Percentiles rank a stretch among this genome's conserved stretches.
phyloP scores from a whole-genome alignment of 1,140 invertebrate species.

The Drosophila ficusphila region DNA sequence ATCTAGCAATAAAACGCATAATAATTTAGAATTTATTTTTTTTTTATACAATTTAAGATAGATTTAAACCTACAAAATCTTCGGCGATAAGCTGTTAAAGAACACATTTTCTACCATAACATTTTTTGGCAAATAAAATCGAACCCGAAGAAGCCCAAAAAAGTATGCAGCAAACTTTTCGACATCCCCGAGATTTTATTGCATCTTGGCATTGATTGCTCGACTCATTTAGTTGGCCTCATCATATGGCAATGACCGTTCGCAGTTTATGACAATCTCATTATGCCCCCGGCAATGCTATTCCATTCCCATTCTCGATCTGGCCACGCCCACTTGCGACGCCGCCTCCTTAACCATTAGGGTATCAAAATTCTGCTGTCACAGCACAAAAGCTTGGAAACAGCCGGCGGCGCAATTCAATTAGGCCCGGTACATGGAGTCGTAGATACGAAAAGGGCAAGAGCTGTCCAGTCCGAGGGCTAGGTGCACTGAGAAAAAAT shows the following conservation, averaged over 20 bases:
- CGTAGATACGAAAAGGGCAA: not conserved
- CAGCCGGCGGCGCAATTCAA: constrained; percentile 66
- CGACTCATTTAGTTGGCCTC: constrained; percentile 9
- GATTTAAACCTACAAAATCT: too few relatives aligned
- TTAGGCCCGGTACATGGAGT: constrained; percentile 49
- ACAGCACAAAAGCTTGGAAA: constrained; percentile 57
- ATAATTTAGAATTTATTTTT: too few relatives aligned
- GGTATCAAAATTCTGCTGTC: constrained; percentile 61
- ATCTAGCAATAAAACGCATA: too few relatives aligned
- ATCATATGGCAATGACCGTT: constrained; percentile 17
- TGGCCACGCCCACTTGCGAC: not conserved
- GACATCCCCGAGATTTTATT: constrained; percentile 2
- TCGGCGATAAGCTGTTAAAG: not conserved
- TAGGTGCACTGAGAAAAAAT: not conserved
- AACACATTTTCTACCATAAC: not conserved
- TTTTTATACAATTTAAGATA: too few relatives aligned
- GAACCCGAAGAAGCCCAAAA: not conserved
- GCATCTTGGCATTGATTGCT: constrained; percentile 11
- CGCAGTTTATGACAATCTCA: constrained; percentile 46
- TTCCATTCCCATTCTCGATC: not conserved
- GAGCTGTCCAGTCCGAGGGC: not conserved
- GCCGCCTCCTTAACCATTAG: constrained; percentile 15
- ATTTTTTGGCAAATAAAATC: not conserved
- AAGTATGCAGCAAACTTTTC: not conserved
- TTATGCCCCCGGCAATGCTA: constrained; percentile 19